phyloP scores from a whole-genome alignment of 53 echinoderm and acorn worm genomes.

The Holothuria leucospilota region DNA sequence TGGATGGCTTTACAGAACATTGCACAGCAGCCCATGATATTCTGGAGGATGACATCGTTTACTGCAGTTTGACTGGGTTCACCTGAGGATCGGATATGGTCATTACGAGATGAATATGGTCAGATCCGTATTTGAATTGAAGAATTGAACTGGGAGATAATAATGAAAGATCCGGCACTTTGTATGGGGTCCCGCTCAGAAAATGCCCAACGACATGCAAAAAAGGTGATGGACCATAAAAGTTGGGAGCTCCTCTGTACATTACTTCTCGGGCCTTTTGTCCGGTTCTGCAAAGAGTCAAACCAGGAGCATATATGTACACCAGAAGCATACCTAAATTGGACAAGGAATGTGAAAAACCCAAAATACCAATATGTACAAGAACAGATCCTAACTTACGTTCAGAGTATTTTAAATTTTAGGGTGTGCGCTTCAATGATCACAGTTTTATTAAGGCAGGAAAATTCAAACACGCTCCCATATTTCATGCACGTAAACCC shows the following conservation, averaged over 20 bases:
- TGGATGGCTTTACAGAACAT: background rate
- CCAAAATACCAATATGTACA: conserved; percentile 48
- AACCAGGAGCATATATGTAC: conserved; percentile 15
- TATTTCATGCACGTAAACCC: too few species aligned
- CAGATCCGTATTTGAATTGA: conserved; percentile 55
- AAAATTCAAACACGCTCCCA: too few species aligned
- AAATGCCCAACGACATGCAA: conserved; percentile 67
- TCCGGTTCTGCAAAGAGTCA: conserved; percentile 25
- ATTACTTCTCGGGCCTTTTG: conserved; percentile 55
- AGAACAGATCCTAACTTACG: conserved; percentile 55
- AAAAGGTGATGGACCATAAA: conserved; percentile 66
- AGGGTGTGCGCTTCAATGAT: conserved; percentile 48
- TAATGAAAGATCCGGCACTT: conserved; percentile 56
- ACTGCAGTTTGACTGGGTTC: conserved; percentile 63
- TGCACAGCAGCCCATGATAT: background rate
- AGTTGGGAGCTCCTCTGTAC: conserved; percentile 68
- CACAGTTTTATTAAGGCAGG: too few species aligned
- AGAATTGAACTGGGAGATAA: conserved; percentile 72
- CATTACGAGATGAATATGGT: conserved; percentile 80
- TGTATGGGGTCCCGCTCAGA: conserved; percentile 61
- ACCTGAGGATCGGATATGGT: conserved; percentile 68
- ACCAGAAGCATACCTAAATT: conserved; percentile 52
- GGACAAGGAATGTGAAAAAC: conserved; percentile 46
- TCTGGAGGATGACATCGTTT: background rate
- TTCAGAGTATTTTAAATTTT: conserved; percentile 54